These are phyloP conservation scores for Elachura formosa DNA, from an alignment of 2,113 vertebrate species.

Conservation along the genomic window DNA sequence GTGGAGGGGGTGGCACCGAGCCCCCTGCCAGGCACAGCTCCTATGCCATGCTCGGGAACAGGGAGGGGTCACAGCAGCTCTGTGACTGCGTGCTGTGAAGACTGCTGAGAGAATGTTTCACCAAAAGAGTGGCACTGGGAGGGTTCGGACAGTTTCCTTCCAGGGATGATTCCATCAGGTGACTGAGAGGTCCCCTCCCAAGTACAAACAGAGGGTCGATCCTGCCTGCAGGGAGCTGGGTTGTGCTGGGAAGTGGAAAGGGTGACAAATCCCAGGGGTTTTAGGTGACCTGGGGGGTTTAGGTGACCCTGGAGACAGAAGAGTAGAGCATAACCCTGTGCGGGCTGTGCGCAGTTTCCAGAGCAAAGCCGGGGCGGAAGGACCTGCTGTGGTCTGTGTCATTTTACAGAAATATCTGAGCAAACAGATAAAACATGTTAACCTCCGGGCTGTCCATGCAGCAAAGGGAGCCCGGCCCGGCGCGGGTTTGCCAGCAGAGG, in stretches of 20 bases:
- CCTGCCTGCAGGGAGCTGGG: background rate
- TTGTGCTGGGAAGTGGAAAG: background rate
- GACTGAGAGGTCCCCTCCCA: background rate
- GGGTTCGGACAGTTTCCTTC: accelerated
- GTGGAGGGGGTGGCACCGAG: background rate
- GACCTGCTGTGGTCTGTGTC: background rate
- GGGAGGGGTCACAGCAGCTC: background rate
- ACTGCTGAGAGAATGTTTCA: background rate
- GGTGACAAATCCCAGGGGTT: background rate
- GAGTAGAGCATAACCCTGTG: too few species aligned
- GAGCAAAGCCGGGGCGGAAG: background rate
- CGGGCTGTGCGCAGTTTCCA: accelerated
- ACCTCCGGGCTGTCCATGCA: background rate
- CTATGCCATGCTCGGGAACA: background rate
- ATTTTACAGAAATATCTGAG: background rate
- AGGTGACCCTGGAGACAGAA: background rate
- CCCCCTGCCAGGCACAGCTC: background rate
- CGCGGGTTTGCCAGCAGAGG: constrained; percentile 45
- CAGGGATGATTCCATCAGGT: background rate
- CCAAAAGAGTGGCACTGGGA: background rate
- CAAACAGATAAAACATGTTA: background rate
- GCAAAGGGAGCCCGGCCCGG: background rate
- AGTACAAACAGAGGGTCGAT: background rate
- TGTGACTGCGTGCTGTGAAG: accelerated
- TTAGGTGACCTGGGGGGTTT: background rate